Evolutionary conservation across 2,113 vertebrate species (phyloP), one percentile per base, ranked within the genome.

Genomic region (Coptodon bakossiorum): DNA sequence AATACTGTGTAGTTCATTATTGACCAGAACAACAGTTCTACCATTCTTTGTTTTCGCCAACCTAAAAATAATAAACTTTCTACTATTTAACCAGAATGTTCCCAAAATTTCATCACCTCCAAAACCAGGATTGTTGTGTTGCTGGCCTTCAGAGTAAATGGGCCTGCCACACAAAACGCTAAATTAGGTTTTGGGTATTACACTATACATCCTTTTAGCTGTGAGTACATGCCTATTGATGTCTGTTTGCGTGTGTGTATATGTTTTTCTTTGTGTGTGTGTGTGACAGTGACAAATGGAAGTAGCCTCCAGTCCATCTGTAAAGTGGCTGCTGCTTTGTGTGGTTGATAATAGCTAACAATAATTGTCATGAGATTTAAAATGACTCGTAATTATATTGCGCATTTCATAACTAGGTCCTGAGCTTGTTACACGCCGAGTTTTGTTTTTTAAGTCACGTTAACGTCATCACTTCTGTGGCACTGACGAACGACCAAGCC

Each of bases 201-300:
- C 36, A 54, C 24, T 19, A 7, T 29, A 6, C 16, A 22, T 24
- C 34, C 13, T 36, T 57, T 31, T 71, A 12, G 19, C 71, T 50
- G 38, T 45, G 11, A 68, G 38, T 40, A 9, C 7, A 1, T 63
- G 43, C 50, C 45, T 80, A 6, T 57, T 68, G 13, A 45, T 73
- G 68, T 73, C 8, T 48, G 8, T 45, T 4, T 5, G 13, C 4
- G 13, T 68, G 80, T 86, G 80, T 88, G 73, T 68, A 38, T 19
- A 2, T 36, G 29, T 36, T 36, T 66, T 36, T 36, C 10, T 66
- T 56, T 50, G 50, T 36, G 40, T 45, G 9, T 71, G 81, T 81
- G 78, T 78, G 36, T 79, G 92, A 93, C 94, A 91, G 84, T 93
- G 94, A 95, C 82, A 90, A 93, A 93, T 92, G 89, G 61, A 83